These are phyloP conservation scores for Cylas formicarius DNA, from an alignment of 1,140 invertebrate species.

Conservation along the genomic window DNA sequence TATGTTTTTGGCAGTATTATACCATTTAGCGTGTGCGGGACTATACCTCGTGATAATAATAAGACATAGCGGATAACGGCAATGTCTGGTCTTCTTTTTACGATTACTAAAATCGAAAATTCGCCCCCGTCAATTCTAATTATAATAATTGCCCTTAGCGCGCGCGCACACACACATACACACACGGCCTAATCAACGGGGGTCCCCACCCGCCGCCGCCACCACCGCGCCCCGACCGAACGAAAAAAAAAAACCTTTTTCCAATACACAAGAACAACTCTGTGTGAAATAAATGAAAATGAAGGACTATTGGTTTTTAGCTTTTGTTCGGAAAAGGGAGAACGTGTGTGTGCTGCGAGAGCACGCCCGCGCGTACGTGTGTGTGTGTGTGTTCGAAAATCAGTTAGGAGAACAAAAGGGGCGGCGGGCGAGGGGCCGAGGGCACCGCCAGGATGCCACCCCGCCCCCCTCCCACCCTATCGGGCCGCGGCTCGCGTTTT, in stretches of 20 bases:
- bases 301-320: slow-evolving; percentile 43
- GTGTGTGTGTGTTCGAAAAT: slow-evolving; percentile 40
- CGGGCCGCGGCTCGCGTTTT: too few relatives aligned
- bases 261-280: slow-evolving; percentile 35
- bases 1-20: too few relatives aligned
- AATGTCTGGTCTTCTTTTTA: too few relatives aligned
- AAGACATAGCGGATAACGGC: too few relatives aligned
- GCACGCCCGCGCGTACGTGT: slow-evolving; percentile 6
- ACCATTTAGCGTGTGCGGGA: too few relatives aligned
- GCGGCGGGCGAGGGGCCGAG: slow-evolving; percentile 21
- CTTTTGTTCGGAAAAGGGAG: slow-evolving; percentile 41
- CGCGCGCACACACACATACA: too few relatives aligned
- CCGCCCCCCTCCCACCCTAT: too few relatives aligned
- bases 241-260: slow-evolving; percentile 40
- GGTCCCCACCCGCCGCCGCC: slow-evolving; percentile 51
- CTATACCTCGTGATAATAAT: too few relatives aligned
- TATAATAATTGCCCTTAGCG: too few relatives aligned
- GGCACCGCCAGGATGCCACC: too few relatives aligned
- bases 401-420: slow-evolving; percentile 42
- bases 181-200: background rate
- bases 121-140: slow-evolving; percentile 3
- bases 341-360: too few relatives aligned
- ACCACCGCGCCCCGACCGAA: slow-evolving; percentile 11
- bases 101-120: slow-evolving; percentile 1
- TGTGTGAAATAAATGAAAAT: slow-evolving; percentile 42